These are phyloP conservation scores for Drosophila acutilabella DNA, from an alignment of 2,888 invertebrate genomes.

Conservation along the genomic window DNA sequence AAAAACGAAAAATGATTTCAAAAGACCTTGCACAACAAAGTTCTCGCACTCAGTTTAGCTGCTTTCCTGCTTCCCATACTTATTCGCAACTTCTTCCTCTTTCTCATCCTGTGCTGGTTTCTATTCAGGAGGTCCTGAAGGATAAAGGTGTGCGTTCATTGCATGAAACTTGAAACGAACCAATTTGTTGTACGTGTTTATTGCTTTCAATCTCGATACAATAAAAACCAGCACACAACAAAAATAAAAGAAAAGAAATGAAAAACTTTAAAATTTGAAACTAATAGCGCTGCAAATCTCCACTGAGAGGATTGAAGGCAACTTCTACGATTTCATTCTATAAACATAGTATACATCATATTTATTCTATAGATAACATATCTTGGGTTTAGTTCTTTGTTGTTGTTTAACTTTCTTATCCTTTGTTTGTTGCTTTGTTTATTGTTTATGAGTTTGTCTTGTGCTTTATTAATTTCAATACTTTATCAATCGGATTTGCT, in stretches of 20 bases:
- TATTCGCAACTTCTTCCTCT: background rate
- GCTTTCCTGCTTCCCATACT: background rate
- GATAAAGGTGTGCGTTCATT: conserved; percentile 36
- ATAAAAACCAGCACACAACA: conserved; percentile 16
- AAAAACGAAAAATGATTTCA: conserved; percentile 45
- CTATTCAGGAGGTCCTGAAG: background rate
- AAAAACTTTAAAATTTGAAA: conserved; percentile 64
- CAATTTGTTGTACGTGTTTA: conserved; percentile 72
- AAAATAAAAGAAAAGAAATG: background rate
- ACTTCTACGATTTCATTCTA: conserved; percentile 35
- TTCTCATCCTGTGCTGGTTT: background rate
- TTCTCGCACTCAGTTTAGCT: conserved; percentile 15
- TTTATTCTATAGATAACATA: background rate
- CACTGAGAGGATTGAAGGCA: conserved; percentile 17
- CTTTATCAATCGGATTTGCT: background rate
- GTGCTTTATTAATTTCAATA: conserved; percentile 6
- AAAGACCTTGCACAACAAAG: conserved; percentile 10
- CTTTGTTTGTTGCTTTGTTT: background rate
- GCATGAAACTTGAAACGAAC: conserved; percentile 49
- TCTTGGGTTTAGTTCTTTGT: background rate
- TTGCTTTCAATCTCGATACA: conserved; percentile 55
- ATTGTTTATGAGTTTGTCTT: conserved; percentile 2
- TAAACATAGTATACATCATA: background rate
- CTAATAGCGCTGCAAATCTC: conserved; percentile 62
- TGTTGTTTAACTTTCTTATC: background rate